Percentiles rank a stretch among this genome's conserved stretches.
phyloP scores from a whole-genome alignment of 2,888 invertebrate species.

The Tanytarsus gracilentus region DNA sequence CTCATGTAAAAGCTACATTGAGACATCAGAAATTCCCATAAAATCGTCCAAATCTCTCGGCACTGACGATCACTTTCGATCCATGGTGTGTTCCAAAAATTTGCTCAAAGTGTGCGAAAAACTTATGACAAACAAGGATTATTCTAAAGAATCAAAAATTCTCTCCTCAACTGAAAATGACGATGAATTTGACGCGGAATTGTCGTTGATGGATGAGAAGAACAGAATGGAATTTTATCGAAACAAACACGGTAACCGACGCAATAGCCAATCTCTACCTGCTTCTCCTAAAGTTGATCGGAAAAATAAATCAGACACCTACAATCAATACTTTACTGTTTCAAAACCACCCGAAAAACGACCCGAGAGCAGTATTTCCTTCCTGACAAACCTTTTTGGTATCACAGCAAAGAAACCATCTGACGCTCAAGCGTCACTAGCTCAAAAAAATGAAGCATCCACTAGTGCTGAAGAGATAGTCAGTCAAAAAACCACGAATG shows the following conservation, averaged over 20 bases:
- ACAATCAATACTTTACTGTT: constrained; percentile 26
- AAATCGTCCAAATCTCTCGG: constrained; percentile 22
- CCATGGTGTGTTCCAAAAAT: constrained; percentile 21
- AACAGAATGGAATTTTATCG: constrained; percentile 13
- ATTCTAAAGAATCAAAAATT: background rate
- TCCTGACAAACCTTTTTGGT: constrained; percentile 22
- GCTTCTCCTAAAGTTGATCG: constrained; percentile 25
- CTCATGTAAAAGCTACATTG: constrained; percentile 4
- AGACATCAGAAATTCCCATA: constrained; percentile 1
- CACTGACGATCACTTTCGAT: constrained; percentile 22
- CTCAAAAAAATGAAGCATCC: background rate
- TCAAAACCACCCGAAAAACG: background rate
- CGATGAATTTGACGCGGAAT: constrained; percentile 14
- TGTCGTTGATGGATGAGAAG: constrained; percentile 23
- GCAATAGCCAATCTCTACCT: constrained; percentile 11
- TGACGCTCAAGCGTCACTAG: background rate
- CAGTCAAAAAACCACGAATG: too few species aligned
- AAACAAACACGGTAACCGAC: constrained; percentile 9
- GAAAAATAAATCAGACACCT: background rate
- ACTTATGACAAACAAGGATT: constrained; percentile 16
- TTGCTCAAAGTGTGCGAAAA: constrained; percentile 19
- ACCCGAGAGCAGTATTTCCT: constrained; percentile 5
- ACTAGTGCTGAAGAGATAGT: background rate
- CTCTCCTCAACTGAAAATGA: background rate
- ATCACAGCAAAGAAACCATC: background rate